These are phyloP conservation scores for Corythaeola cristata DNA, from an alignment of 2,113 vertebrate species.

Conservation along the genomic window DNA sequence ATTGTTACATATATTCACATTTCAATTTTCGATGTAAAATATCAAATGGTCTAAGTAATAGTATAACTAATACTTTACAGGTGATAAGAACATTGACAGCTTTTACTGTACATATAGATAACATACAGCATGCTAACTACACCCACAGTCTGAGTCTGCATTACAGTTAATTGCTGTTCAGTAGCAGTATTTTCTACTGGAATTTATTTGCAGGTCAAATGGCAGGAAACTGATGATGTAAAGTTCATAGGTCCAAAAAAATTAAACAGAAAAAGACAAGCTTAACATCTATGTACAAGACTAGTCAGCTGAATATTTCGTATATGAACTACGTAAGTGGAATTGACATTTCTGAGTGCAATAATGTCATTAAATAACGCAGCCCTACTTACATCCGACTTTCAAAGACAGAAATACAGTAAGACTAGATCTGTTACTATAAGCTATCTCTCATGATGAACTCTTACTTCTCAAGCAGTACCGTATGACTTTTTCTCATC, in stretches of 20 bases:
- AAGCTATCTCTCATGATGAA: background rate
- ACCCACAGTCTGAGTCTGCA: background rate
- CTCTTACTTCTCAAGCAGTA: background rate
- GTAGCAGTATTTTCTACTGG: constrained; percentile 17
- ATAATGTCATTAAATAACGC: background rate
- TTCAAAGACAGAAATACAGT: background rate
- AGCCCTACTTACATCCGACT: background rate
- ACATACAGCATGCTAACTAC: background rate
- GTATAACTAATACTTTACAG: background rate
- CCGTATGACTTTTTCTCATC: background rate
- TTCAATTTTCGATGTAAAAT: background rate
- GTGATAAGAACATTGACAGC: background rate
- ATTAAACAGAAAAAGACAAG: background rate
- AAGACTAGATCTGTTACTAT: background rate
- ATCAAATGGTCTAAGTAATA: background rate
- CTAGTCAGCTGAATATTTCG: background rate
- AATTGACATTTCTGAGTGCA: background rate
- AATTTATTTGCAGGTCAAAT: constrained; percentile 53
- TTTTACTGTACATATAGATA: background rate
- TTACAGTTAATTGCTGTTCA: constrained; percentile 22
- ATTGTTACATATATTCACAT: background rate
- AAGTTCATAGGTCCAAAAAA: background rate
- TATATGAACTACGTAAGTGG: background rate
- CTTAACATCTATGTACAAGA: background rate
- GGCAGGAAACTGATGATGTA: constrained; percentile 7